These are phyloP conservation scores for Uropsilus gracilis DNA, from an alignment of 2,113 vertebrate species.

Conservation along the genomic window DNA sequence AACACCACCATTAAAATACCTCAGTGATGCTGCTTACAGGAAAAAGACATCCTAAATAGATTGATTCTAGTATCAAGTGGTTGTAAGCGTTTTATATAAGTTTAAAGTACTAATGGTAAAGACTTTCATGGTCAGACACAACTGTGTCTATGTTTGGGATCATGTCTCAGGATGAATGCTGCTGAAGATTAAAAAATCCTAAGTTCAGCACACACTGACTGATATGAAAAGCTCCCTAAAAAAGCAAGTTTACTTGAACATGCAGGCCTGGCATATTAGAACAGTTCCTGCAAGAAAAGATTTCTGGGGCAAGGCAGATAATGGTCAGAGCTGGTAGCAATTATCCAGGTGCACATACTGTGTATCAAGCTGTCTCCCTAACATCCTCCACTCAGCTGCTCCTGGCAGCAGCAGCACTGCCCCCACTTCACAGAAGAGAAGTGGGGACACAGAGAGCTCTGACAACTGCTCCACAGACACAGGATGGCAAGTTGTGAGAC, in stretches of 20 bases:
- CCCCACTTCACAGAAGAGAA: background rate
- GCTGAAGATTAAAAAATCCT: background rate
- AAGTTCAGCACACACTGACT: background rate
- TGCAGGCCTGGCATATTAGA: background rate
- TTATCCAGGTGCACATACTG: background rate
- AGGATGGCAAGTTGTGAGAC: background rate
- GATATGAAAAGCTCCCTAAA: background rate
- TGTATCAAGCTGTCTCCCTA: background rate
- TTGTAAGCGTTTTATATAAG: conserved; percentile 1
- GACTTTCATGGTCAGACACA: background rate
- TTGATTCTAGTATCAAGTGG: background rate
- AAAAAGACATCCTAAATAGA: conserved; percentile 10
- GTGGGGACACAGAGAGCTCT: background rate
- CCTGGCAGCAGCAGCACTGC: background rate
- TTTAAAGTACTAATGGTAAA: background rate
- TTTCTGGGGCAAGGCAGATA: background rate
- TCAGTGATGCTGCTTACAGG: background rate
- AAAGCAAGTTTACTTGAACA: background rate
- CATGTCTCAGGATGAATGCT: background rate
- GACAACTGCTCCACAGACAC: background rate
- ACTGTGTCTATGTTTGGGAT: background rate
- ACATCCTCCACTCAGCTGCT: background rate
- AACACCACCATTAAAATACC: background rate
- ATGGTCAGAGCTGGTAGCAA: background rate
- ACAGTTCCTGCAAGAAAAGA: conserved; percentile 6